These are phyloP conservation scores for Brenthis daphne DNA, from an alignment of 2,888 invertebrate genomes.

Conservation along the genomic window DNA sequence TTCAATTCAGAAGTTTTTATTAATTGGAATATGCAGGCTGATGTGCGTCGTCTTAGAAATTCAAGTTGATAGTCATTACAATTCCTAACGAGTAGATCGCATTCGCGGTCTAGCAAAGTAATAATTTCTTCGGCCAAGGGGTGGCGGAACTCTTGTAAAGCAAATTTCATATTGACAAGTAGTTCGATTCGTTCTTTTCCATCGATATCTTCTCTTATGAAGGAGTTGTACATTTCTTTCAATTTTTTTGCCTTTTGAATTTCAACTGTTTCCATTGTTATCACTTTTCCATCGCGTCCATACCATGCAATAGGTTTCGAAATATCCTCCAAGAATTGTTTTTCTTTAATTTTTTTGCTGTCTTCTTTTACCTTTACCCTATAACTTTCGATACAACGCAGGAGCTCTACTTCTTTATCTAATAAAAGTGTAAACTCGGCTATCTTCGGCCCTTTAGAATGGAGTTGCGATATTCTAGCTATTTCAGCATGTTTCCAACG, in stretches of 20 bases:
- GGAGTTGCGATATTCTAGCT: slow-evolving; percentile 83
- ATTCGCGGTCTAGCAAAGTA: slow-evolving; percentile 86
- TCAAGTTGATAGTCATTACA: slow-evolving; percentile 83
- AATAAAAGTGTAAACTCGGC: slow-evolving; percentile 87
- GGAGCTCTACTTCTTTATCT: slow-evolving; percentile 87
- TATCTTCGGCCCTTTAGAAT: slow-evolving; percentile 86
- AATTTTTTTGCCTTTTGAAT: slow-evolving; percentile 90
- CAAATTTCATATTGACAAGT: slow-evolving; percentile 86
- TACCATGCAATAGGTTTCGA: slow-evolving; percentile 89
- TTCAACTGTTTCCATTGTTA: slow-evolving; percentile 91
- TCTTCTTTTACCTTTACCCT: slow-evolving; percentile 83
- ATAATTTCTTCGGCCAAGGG: slow-evolving; percentile 82
- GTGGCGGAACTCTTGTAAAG: slow-evolving; percentile 84
- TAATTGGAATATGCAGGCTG: slow-evolving; percentile 78
- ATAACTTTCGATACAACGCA: slow-evolving; percentile 86
- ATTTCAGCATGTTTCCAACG: slow-evolving; percentile 86
- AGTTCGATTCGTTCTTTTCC: slow-evolving; percentile 87
- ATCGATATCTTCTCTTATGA: slow-evolving; percentile 81
- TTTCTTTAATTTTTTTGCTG: slow-evolving; percentile 81
- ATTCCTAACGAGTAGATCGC: slow-evolving; percentile 85
- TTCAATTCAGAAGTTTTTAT: slow-evolving; percentile 83
- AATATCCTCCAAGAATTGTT: slow-evolving; percentile 85
- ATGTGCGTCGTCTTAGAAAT: slow-evolving; percentile 85
- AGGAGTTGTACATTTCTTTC: slow-evolving; percentile 86
- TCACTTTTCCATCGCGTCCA: slow-evolving; percentile 85